phyloP scores from a whole-genome alignment of 2,797 vertebrate species.

The Margarornis squamiger region DNA sequence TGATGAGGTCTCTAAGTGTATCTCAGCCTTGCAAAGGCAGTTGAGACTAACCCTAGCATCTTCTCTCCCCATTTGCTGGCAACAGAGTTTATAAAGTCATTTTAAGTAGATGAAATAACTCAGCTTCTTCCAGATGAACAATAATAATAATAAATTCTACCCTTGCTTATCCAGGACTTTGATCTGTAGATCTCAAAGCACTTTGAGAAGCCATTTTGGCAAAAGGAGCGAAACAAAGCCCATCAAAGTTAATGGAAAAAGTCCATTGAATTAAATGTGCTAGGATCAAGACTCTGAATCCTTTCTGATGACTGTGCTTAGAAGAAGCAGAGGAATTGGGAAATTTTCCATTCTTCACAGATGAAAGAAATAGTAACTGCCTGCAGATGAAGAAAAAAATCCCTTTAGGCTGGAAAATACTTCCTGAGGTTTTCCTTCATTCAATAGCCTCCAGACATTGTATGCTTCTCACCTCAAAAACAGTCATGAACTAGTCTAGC shows the following conservation, averaged over 20 bases:
- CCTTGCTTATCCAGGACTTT: constrained; percentile 42
- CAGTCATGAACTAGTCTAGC: background rate
- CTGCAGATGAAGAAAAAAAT: constrained; percentile 42
- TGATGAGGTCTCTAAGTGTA: background rate
- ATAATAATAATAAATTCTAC: constrained; percentile 58
- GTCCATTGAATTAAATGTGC: constrained; percentile 20
- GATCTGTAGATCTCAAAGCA: constrained; percentile 50
- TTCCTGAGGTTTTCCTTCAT: constrained; percentile 30
- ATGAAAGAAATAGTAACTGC: constrained; percentile 51
- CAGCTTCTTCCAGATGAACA: constrained; percentile 40
- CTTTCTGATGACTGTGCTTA: constrained; percentile 26
- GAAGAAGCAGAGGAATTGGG: constrained; percentile 22
- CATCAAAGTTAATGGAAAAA: constrained; percentile 61
- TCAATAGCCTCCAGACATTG: background rate
- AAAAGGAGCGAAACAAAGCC: constrained; percentile 20
- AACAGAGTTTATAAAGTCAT: background rate
- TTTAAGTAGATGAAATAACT: constrained; percentile 41
- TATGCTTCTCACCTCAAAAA: constrained; percentile 9
- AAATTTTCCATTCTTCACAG: constrained; percentile 45
- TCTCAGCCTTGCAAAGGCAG: background rate
- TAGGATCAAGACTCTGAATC: constrained; percentile 28
- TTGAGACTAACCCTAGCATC: background rate
- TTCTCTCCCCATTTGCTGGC: constrained; percentile 3
- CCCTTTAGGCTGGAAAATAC: constrained; percentile 19
- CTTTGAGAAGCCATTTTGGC: constrained; percentile 35